Evolutionary conservation across 1,140 invertebrate genomes (phyloP).

Genomic region (Papilio helenus): DNA sequence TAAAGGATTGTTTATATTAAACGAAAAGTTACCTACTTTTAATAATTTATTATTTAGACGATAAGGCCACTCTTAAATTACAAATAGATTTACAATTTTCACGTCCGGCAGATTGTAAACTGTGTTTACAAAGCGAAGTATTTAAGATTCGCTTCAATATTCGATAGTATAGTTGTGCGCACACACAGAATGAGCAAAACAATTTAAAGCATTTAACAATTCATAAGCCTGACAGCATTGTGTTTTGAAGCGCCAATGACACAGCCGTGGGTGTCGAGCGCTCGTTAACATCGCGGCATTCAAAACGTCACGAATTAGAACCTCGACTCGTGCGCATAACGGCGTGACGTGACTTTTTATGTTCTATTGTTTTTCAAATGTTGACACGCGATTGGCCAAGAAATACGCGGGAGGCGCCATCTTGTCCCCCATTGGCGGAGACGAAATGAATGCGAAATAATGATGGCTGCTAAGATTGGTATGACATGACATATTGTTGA

Average conservation of each 20-base stretch:
- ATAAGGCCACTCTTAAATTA: too few relatives aligned
- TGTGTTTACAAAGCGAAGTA: too few relatives aligned
- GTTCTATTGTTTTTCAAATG: constrained; percentile 81
- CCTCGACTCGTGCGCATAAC: constrained; percentile 62
- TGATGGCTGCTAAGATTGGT: constrained; percentile 73
- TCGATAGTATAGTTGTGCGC: neutral
- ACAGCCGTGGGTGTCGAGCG: constrained; percentile 43
- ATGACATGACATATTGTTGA: constrained; percentile 72
- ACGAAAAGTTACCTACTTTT: too few relatives aligned
- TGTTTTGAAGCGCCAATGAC: constrained; percentile 45
- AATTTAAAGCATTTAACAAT: neutral
- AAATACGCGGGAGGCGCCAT: constrained; percentile 63
- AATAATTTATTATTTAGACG: too few relatives aligned
- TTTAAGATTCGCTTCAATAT: too few relatives aligned
- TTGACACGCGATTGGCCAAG: constrained; percentile 58
- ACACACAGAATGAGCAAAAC: neutral
- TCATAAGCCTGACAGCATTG: constrained; percentile 19
- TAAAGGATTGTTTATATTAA: too few relatives aligned
- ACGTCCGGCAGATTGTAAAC: too few relatives aligned
- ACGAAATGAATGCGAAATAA: constrained; percentile 74
- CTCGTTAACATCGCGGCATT: constrained; percentile 29
- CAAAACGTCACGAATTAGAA: constrained; percentile 52
- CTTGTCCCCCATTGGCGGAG: constrained; percentile 61
- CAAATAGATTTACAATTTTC: too few relatives aligned
- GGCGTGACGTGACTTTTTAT: constrained; percentile 78